Conservation (phyloP, 2,888 invertebrate genomes). For the Branchinecta sandiegonensis region DNA sequence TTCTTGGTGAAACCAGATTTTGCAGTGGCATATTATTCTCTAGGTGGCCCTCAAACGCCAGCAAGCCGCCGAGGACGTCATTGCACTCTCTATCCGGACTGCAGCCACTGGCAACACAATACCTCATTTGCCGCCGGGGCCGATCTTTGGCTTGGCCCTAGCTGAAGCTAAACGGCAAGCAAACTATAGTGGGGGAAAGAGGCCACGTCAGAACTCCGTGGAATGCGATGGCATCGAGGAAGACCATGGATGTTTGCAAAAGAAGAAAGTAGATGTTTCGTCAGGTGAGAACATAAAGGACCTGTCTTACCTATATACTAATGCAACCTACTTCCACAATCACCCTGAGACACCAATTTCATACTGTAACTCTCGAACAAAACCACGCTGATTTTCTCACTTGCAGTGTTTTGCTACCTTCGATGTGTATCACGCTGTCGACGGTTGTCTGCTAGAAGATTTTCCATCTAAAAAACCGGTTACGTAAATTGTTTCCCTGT, state of each 20-base stretch:
- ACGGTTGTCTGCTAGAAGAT: no score
- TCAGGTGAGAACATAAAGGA: slow-evolving; percentile 23
- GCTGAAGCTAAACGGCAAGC: slow-evolving; percentile 16
- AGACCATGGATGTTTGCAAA: slow-evolving; percentile 1
- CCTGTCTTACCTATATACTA: slow-evolving; percentile 23
- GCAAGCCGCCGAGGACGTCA: slow-evolving; percentile 93
- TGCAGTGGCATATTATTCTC: not conserved
- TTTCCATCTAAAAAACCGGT: no score
- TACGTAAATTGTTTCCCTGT: no score
- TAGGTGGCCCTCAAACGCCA: slow-evolving; percentile 88
- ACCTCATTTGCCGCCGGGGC: slow-evolving; percentile 66
- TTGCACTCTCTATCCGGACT: slow-evolving; percentile 79
- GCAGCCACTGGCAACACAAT: slow-evolving; percentile 58
- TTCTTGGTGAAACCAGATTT: no score
- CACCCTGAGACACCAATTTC: no score
- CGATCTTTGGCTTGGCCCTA: slow-evolving; percentile 53
- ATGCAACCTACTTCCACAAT: no score
- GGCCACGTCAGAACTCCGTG: not conserved
- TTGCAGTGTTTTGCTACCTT: no score
- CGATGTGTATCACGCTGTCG: no score
- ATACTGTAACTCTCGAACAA: no score
- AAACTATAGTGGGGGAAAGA: not conserved
- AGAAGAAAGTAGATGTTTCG: slow-evolving; percentile 22
- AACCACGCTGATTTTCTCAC: no score
- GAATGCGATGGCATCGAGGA: not conserved